A percentile compares a stretch with the other conserved stretches of the same genome.
Conservation (phyloP, 1,140 invertebrate species). For the Lysiphlebus fabarum region DNA sequence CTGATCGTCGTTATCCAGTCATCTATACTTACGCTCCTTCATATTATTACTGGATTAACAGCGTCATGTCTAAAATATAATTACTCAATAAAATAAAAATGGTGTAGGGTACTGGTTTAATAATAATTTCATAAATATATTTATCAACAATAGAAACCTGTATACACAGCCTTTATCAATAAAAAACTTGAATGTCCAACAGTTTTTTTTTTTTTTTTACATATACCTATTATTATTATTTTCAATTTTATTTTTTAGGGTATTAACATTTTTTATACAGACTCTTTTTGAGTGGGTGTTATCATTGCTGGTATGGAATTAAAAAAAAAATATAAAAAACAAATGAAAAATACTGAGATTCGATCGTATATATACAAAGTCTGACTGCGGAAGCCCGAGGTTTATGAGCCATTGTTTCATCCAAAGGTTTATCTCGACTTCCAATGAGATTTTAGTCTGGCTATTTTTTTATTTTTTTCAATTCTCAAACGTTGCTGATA, state of each 20-base stretch:
- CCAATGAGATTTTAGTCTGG: slow-evolving; percentile 4
- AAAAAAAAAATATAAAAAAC: background rate
- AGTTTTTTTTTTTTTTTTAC: background rate
- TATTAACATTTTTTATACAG: background rate
- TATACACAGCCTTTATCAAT: no score
- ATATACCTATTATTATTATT: slow-evolving; percentile 5
- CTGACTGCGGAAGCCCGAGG: slow-evolving; percentile 10
- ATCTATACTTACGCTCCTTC: no score
- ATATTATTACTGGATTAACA: no score
- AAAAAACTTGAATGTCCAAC: no score
- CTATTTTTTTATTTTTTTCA: background rate
- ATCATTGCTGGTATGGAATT: background rate
- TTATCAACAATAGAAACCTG: no score
- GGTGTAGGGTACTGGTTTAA: no score
- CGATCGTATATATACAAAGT: background rate
- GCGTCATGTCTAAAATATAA: no score
- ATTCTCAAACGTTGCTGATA: no score
- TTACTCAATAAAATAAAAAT: no score
- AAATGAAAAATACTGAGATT: background rate
- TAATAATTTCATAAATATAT: no score
- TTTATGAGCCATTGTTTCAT: slow-evolving; percentile 16
- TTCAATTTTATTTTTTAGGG: background rate
- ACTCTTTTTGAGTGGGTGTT: slow-evolving; percentile 13
- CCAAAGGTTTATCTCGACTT: slow-evolving; percentile 7
- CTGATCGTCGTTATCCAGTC: no score